A percentile compares a stretch with the other conserved stretches of the same genome.
Evolutionary conservation across 2,888 invertebrate species (phyloP).

Genomic region (Tinea trinotella): DNA sequence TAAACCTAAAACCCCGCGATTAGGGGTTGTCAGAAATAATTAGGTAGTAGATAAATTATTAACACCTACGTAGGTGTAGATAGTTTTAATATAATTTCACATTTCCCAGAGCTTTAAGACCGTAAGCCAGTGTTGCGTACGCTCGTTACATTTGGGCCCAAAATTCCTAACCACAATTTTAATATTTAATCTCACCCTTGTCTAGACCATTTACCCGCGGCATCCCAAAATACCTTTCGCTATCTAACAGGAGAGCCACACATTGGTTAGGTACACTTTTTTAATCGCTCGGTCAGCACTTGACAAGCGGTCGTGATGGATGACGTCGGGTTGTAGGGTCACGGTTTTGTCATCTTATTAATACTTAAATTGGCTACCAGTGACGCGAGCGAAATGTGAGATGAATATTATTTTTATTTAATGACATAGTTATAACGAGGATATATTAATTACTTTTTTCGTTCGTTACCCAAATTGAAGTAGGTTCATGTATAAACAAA

Average conservation of each 20-base stretch:
- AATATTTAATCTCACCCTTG: constrained; percentile 71
- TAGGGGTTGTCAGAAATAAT: background rate
- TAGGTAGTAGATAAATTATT: constrained; percentile 4
- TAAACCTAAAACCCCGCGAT: constrained; percentile 1
- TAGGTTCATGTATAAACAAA: background rate
- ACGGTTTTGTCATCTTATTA: constrained; percentile 71
- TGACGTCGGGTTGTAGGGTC: constrained; percentile 50
- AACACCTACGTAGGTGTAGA: background rate
- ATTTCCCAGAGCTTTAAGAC: constrained; percentile 11
- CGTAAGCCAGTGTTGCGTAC: constrained; percentile 37
- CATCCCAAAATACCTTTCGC: constrained; percentile 54
- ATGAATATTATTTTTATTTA: constrained; percentile 20
- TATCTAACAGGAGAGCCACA: constrained; percentile 34
- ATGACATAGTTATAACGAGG: background rate
- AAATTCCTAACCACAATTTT: constrained; percentile 69
- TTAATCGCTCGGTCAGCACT: constrained; percentile 64
- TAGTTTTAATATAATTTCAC: constrained; percentile 16
- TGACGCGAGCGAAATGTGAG: constrained; percentile 53
- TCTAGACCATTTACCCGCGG: constrained; percentile 66
- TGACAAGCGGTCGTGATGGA: constrained; percentile 65
- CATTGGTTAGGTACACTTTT: constrained; percentile 57
- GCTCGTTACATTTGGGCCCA: constrained; percentile 57
- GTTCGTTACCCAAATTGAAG: background rate
- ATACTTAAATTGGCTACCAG: constrained; percentile 67
- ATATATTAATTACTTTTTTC: constrained; percentile 1